Evolutionary conservation across 2,797 vertebrate genomes (phyloP), one percentile per base, ranked within the genome.

Genomic region (Cirrhinus mrigala): DNA sequence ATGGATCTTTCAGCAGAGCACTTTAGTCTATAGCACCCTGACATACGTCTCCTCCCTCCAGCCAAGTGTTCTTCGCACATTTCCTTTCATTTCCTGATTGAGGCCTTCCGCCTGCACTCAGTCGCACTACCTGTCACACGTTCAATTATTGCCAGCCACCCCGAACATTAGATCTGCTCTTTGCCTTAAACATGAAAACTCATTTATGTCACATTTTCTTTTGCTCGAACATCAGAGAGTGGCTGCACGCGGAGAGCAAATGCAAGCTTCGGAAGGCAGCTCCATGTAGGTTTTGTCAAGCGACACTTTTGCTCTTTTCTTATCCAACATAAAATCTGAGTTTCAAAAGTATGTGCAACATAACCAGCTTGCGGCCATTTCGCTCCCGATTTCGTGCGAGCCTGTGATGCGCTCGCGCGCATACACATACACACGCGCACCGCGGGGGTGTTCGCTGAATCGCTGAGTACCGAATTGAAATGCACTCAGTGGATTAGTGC

Each of bases 381-480:
- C 73, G 52, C 85, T 79, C 40, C 69, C 74, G 82, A 87, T 89
- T 88, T 88, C 86, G 69, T 29, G 81, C 20, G 66, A 89, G 87
- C 86, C 74, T 75, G 66, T 75, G 78, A 69, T 64, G 70, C 48
- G 54, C 77, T 83, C 54, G 4, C 73, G 1, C 73, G 6, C 70
- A 75, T 81, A 58, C 74, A 78, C 86, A 29, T 66, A 40, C 69
- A 80, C 86, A 29, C 73, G 58, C 79, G 48, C 84, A 76, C 86
- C 50, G 90, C 86, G 88, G 82, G 90, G 88, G 87, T 86, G 86
- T 89, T 83, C 86, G 79, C 86, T 84, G 83, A 87, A 85, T 89
- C 86, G 81, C 87, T 73, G 89, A 90, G 87, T 86, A 85, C 86
- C 83, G 85, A 89, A 89, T 89, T 90, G 85, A 91, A 90, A 90